Evolutionary conservation across 2,113 vertebrate species (phyloP), one percentile per base, ranked within the genome.

Genomic region (Aegotheles bennettii): DNA sequence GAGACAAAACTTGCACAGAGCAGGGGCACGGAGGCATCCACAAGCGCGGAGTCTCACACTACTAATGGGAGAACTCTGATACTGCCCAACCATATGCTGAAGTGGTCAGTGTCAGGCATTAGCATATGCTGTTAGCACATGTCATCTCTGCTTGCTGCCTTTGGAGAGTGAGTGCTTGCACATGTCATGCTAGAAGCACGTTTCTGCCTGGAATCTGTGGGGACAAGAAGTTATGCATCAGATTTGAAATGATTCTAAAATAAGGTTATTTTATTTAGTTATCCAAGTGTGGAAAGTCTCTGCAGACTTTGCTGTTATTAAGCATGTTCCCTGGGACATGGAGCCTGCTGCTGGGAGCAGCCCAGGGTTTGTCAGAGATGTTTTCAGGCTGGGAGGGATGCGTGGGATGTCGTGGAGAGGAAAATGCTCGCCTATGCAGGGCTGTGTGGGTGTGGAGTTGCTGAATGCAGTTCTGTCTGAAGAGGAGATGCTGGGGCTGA

Each of bases 151-250:
- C 80, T 69, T 51, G 47, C 79, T 90, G 68, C 50, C 57, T 42
- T 75, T 33, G 9, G 59, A 88, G 20, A 36, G 24, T 9, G 40
- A 36, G 24, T 11, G 40, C 54, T 61, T 45, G 6, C 47, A 50
- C 4, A 1, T 9, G 9, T 43, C 60, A 2, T 10, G 11, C 50
- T 23, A 31, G 74, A 43, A 87, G 29, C 47, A 35, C 2, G 0
- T 47, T n/a, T n/a, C 59, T 65, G 54, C 79, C 47, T 3, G 4
- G 51, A n/a, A 42, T 26, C 38, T 54, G 36, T 9, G 43, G 68
- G 50, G 33, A 48, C n/a, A 63, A 68, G 31, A n/a, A 25, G 15
- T 1, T 28, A 2, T 68, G 42, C 63, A 15, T 74, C 64, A 68
- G 10, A 25, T 64, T 31, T 21, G 59, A 71, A 51, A 40, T 43